A percentile compares a stretch with the other conserved stretches of the same genome.
These are phyloP conservation scores for Drosophila dives DNA, from an alignment of 2,888 invertebrate genomes.

Conservation along the genomic window DNA sequence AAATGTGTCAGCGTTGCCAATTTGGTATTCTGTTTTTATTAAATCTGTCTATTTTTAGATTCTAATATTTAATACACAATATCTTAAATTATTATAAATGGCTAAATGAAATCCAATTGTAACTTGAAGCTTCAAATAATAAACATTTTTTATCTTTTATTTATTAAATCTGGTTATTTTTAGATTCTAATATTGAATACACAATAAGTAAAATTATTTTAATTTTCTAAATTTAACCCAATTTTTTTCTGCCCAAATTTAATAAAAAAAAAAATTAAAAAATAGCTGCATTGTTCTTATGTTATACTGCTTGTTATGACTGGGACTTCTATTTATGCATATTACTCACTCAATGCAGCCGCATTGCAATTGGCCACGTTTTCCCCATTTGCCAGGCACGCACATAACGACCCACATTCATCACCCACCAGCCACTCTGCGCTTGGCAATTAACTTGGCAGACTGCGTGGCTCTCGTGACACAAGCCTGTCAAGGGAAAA, in stretches of 20 bases:
- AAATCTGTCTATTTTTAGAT: neutral
- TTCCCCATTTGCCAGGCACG: slow-evolving; percentile 46
- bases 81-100: neutral
- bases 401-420: slow-evolving; percentile 55
- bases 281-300: neutral
- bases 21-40: neutral
- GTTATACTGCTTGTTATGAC: slow-evolving; percentile 31
- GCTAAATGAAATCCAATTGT: neutral
- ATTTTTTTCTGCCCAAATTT: neutral
- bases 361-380: slow-evolving; percentile 60
- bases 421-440: slow-evolving; percentile 31
- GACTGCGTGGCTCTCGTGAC: slow-evolving; percentile 65
- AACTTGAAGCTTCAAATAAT: too few species aligned
- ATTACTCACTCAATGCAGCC: neutral
- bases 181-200: neutral
- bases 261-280: neutral
- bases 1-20: neutral
- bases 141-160: too few species aligned
- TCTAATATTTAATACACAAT: neutral
- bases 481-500: slow-evolving; percentile 30
- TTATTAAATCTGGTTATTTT: neutral
- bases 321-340: slow-evolving; percentile 45
- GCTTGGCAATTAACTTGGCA: slow-evolving; percentile 64
- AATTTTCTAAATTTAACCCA: neutral
- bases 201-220: neutral